Evolutionary conservation across 2,797 vertebrate species (phyloP), one percentile per base, ranked within the genome.

Genomic region (Lutjanus argentimaculatus): DNA sequence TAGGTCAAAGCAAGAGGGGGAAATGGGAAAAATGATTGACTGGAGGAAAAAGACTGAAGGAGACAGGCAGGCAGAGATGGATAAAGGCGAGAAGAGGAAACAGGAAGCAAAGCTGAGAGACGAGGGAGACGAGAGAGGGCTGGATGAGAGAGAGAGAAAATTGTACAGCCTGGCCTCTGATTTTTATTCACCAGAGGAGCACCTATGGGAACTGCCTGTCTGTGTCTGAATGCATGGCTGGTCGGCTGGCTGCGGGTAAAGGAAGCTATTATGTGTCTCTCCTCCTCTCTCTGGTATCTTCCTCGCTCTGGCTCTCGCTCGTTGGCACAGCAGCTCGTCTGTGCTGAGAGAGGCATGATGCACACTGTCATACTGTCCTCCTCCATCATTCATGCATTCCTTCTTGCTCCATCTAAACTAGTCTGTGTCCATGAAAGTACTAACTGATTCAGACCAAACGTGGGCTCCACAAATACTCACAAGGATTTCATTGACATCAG

Each of bases 121-220:
- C 22, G 36, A 63, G 80, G 12, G 56, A 53, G 10, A 40, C 3
- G 62, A 66, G 43, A 9, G 15, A 72, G 45, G 25, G 25, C 36
- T 62, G 42, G 36, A 58, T 61, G 42, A 55, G 21, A 79, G 22
- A 78, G 42, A 80, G 43, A 59, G 57, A 65, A 45, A 83, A 77
- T 36, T 40, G 48, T 79, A 68, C 79, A 76, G 59, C 63, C 40
- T 68, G 64, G 70, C 58, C 65, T 84, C 56, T 40, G 30, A 66
- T 69, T 85, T 83, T 85, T 82, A 89, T 84, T 88, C 88, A 85
- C 68, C 46, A 75, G 51, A 82, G 67, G 48, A 70, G 62, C 10
- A 83, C 89, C 81, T 82, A 67, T 85, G 90, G 90, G 84, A 89
- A 21, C 83, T 53, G 80, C 55, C 85, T 88, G 85, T 80, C 80